Evolutionary conservation across 2,888 invertebrate genomes (phyloP), one percentile per base, ranked within the genome.

Genomic region (Drosophila percnosoma): DNA sequence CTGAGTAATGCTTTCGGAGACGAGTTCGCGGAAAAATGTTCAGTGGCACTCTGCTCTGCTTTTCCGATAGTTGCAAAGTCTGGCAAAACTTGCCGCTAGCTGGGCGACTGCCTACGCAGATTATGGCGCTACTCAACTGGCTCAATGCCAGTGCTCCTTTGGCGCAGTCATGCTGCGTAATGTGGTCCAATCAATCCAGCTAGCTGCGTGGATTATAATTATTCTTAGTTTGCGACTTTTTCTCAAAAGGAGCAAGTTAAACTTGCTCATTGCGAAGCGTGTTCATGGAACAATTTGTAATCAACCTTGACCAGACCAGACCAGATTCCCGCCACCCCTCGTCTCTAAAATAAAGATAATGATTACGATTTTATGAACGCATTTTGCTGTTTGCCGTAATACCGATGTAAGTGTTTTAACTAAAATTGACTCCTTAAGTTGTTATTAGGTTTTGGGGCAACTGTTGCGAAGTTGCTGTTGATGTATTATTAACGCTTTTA

Each of bases 401-500:
- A 18, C 24, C 6, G 10, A 27, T 38, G 36, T 38, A 38, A 55
- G n/a, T 38, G 38, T 29, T 38, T 38, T n/a, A n/a, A 18, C 29
- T n/a, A 29, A 55, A 55, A 55, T 55, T 15, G 21, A 24, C 40
- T 31, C 18, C 57, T 31, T 42, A 42, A 57, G 4, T 57, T 57
- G 40, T 57, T 42, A 31, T 57, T 40, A 57, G 57, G 42, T 31
- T 31, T 42, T 6, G 31, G 29, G 57, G 42, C 15, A 15, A n/a
- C 2, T 31, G 31, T 31, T 31, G 29, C 49, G 18, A 49, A 21
- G 13, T n/a, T 48, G 48, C 38, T 55, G 38, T 15, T 55, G 31
- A 31, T 42, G 42, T 21, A 31, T 42, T 57, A 57, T 57, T 31
- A 15, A 31, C 29, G 57, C 57, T 42, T 57, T 57, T 42, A 42